Evolutionary conservation across 2,797 vertebrate genomes (phyloP), one percentile per base, ranked within the genome.

Genomic region (Siniperca scherzeri): DNA sequence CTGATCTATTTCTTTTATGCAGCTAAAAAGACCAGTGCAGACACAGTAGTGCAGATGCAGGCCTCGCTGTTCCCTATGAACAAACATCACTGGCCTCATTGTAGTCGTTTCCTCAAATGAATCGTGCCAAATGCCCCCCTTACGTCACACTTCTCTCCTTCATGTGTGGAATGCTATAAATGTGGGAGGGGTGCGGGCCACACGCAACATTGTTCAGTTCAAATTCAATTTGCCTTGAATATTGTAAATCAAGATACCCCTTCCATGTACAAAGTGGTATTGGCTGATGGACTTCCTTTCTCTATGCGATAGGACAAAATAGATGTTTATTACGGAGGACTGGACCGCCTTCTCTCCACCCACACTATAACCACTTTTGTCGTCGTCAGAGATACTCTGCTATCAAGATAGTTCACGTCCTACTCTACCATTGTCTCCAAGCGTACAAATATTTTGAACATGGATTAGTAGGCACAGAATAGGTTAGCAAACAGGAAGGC

Each of bases 331-430:
- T 38, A 68, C 30, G 7, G 64, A 80, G 78, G 86, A 80, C 50
- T 38, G 86, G 81, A 42, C 77, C 64, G 70, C 64, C 62, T 80
- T 85, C 69, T 80, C 91, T 77, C 92, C 91, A 81, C 93, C 90
- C 91, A 91, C 83, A 77, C 62, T 3, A 62, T 78, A 78, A 69
- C 86, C 61, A 64, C 74, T 80, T 85, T 89, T 78, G 80, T 77
- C 79, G 80, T 70, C 73, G 74, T 65, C 87, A 92, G 88, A 92
- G 86, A 38, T 0, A 1, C 13, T 0, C 10, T 57, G 14, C 6
- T 1, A 0, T 70, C 87, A 85, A 93, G 91, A 93, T 77, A 53
- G 38, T 77, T 87, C 50, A 7, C 69, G 4, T 5, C 22, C n/a
- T 13, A 3, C 17, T 4, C 9, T 22, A 14, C 1, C 8, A 7